Base-by-base conservation (phyloP, 2,888 invertebrate genomes). In the Drymonia ruficornis region DNA sequence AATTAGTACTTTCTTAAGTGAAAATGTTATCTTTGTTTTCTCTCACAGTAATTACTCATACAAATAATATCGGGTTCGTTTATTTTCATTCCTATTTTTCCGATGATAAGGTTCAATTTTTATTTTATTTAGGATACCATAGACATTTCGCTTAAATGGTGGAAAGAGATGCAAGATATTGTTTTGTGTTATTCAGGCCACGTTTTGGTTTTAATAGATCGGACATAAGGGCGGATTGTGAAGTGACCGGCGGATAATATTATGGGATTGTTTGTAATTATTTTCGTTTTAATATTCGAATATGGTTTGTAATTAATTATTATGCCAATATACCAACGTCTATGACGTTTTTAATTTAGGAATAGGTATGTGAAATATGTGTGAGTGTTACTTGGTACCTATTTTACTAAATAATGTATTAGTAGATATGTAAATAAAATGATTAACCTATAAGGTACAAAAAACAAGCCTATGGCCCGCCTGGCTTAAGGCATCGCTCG, bases 171-270 rank as follows among this genome's bases (percentile, higher is more conserved):
- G 72, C 52, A 61, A 70, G 76, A 78, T 74, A 79, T 80, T 83
- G 81, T 81, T 79, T 80, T 72, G 63, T 59, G 55, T 74, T 70
- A 78, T 81, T 80, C 63, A 63, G 72, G 67, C 73, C 82, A 80
- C 77, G 80, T 81, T 75, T 82, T 78, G 76, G 76, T 80, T 76
- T 83, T 83, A 83, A 86, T 85, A 79, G 78, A 72, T 76, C 73
- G 83, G 80, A 81, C 80, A 76, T 84, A 81, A 65, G 86, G 87
- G 87, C 65, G 63, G 74, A 83, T 83, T 86, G 84, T 86, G 74
- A 45, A 64, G 68, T 84, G 84, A 78, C 83, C 84, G 72, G 69
- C 50, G 63, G 66, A 74, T 71, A 72, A 76, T 74, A 61, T 55
- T 74, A 75, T 76, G 79, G 72, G 74, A 78, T 72, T 59, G 60